phyloP scores from a whole-genome alignment of 2,797 vertebrate genomes.

The Gephyroberyx darwinii region DNA sequence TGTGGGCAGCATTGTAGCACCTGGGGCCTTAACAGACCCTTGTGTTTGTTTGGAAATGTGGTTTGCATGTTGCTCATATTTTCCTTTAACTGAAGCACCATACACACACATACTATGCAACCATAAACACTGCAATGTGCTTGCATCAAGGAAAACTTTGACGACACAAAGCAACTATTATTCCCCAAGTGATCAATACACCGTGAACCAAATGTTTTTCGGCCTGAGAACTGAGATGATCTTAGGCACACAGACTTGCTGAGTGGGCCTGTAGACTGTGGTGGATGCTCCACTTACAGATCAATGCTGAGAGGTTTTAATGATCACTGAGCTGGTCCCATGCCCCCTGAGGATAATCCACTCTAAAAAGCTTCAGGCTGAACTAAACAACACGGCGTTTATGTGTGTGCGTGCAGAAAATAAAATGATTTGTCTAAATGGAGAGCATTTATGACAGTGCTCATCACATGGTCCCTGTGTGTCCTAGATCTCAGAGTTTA shows the following conservation, averaged over 20 bases:
- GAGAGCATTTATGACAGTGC: constrained; percentile 37
- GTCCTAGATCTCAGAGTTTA: constrained; percentile 53
- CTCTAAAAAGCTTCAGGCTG: constrained; percentile 46
- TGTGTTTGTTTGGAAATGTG: constrained; percentile 65
- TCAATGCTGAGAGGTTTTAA: constrained; percentile 60
- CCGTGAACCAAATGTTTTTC: constrained; percentile 8
- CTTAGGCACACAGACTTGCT: constrained; percentile 7
- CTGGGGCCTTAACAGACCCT: constrained; percentile 61
- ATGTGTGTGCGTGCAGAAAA: constrained; percentile 23
- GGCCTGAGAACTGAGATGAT: constrained; percentile 27
- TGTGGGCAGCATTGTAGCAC: constrained; percentile 58
- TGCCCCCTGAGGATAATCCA: constrained; percentile 59
- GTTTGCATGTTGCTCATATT: constrained; percentile 60
- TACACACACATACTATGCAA: constrained; percentile 31
- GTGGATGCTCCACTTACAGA: constrained; percentile 36
- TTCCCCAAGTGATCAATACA: constrained; percentile 7
- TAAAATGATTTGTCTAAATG: constrained; percentile 56
- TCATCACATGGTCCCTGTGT: constrained; percentile 51
- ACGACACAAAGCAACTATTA: background rate
- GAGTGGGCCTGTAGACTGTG: background rate
- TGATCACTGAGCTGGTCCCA: constrained; percentile 33
- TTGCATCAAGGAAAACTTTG: background rate
- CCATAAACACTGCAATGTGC: background rate
- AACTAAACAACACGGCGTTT: constrained; percentile 36
- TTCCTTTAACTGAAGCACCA: constrained; percentile 59